Evolutionary conservation across 2,888 invertebrate genomes (phyloP), one percentile per base, ranked within the genome.

Genomic region (Julus scandinavius): DNA sequence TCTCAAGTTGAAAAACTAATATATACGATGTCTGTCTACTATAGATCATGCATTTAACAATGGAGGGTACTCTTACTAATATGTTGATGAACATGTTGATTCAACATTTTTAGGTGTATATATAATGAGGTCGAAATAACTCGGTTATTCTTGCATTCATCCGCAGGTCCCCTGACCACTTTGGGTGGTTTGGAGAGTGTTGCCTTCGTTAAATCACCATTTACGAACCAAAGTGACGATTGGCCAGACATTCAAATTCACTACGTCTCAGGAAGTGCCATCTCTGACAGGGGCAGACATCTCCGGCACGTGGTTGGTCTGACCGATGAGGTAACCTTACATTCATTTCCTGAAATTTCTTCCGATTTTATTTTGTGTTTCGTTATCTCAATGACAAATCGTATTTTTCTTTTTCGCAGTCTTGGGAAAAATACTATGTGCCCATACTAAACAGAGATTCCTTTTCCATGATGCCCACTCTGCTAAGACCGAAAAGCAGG

Each of bases 241-340:
- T 97, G 95, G 95, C 97, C 97, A 0, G 97, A 97, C 90, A 94
- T 97, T 85, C 96, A 97, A 91, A 97, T 97, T 91, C 97, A 97
- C 91, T 97, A 97, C 91, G 95, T 96, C 0, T 96, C 97, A 0
- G 96, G 96, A 91, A 96, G 96, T 0, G 94, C 97, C 0, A 96
- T 96, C 91, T 96, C 97, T 0, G 97, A 97, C 91, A 95, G 95
- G 3, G 90, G 92, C 54, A 89, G 90, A 89, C 96, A 96, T 90
- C 96, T 97, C 49, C 93, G 95, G 72, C 40, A 88, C 29, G 50
- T 89, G 15, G 83, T 86, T 45, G 89, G 89, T 38, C 86, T 89
- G 29, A 88, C 87, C 40, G 88, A 89, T 84, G 88, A 89, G 80
- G 89, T 89, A 85, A 89, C 9, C 29, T 11, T 29, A 72, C 20